phyloP scores from a whole-genome alignment of 1,140 invertebrate species.

The Alviniconcha marisindica region DNA sequence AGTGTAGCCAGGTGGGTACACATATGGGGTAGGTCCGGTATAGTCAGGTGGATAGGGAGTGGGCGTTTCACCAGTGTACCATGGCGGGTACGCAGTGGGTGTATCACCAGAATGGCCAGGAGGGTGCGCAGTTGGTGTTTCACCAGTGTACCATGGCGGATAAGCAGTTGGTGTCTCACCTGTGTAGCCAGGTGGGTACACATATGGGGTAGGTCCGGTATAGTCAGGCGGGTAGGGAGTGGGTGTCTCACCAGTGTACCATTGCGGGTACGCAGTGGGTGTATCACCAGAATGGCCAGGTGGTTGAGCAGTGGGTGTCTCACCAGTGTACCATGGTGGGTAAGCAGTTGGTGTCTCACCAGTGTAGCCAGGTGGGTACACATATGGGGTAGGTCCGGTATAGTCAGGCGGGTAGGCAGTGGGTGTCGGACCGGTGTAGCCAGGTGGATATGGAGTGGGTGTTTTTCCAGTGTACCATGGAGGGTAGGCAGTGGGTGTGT shows the following conservation, averaged over 20 bases:
- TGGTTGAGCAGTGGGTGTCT: conserved; percentile 8
- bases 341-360: conserved; percentile 17
- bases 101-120: not conserved
- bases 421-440: no score
- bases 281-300: not conserved
- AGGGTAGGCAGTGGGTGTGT: conserved; percentile 21
- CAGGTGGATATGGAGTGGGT: not conserved
- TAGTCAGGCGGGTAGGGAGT: conserved; percentile 6
- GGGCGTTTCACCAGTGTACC: conserved; percentile 2
- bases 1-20: conserved; percentile 5
- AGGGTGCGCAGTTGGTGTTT: conserved; percentile 28
- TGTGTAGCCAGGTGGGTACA: conserved; percentile 20
- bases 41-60: conserved; percentile 3
- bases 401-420: not conserved
- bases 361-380: not conserved
- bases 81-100: not conserved
- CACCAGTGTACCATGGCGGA: conserved; percentile 14
- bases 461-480: not conserved
- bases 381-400: not conserved
- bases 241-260: not conserved
- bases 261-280: not conserved
- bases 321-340: conserved; percentile 17
- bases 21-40: not conserved
- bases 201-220: not conserved
- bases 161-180: conserved; percentile 24